Conservation (phyloP, 2,888 invertebrate genomes). For the Tetranychus truncatus region DNA sequence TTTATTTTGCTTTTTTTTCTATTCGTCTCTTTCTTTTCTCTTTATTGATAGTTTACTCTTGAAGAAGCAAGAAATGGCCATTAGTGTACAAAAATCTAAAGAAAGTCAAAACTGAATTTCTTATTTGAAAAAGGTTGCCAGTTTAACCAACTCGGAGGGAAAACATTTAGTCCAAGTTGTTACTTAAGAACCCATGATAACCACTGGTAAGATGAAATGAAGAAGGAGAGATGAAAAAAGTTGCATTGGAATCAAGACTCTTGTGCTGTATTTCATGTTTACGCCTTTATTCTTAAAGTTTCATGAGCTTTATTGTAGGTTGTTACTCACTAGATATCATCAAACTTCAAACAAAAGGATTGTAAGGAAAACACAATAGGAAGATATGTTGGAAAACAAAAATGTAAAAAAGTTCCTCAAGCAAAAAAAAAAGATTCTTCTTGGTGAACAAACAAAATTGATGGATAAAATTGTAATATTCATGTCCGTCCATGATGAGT, state of each 20-base stretch:
- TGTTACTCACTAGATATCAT: too few relatives aligned
- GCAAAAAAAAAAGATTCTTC: too few relatives aligned
- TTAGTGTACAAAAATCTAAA: neutral
- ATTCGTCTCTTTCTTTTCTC: neutral
- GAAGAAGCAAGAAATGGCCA: neutral
- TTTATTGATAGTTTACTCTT: neutral
- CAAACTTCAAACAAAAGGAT: too few relatives aligned
- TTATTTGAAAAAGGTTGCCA: neutral
- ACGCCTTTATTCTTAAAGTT: neutral
- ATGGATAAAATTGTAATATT: too few relatives aligned
- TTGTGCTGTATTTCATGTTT: neutral
- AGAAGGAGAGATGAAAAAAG: neutral
- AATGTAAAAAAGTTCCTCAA: too few relatives aligned
- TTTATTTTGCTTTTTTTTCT: too few relatives aligned
- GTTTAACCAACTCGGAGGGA: neutral
- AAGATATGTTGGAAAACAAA: too few relatives aligned
- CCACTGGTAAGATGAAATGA: neutral
- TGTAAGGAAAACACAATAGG: too few relatives aligned
- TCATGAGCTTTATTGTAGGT: neutral
- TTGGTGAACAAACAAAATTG: too few relatives aligned
- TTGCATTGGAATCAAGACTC: neutral
- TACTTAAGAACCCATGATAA: neutral
- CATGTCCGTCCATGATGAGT: too few relatives aligned
- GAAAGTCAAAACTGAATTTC: neutral
- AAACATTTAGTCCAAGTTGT: neutral